phyloP scores from a whole-genome alignment of 1,140 invertebrate species.

The Parapsyche elsis region DNA sequence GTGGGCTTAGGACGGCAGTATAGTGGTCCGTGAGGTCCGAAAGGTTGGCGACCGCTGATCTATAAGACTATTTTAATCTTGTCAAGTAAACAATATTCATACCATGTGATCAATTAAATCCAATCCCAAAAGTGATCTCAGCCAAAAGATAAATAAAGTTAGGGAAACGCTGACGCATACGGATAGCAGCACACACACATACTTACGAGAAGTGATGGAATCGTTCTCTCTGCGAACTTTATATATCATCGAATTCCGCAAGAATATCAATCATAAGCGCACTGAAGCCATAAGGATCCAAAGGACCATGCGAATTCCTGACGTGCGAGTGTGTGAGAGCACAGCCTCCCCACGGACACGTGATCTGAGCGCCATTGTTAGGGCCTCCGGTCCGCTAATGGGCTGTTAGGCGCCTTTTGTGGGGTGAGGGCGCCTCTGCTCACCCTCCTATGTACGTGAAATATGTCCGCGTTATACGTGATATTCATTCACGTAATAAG shows the following conservation, averaged over 20 bases:
- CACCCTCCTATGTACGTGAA: neutral
- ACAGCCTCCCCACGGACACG: slow-evolving; percentile 7
- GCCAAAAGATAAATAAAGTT: too few species aligned
- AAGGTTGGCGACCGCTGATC: too few species aligned
- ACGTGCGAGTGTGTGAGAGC: too few species aligned
- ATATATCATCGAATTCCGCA: neutral
- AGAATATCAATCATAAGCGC: slow-evolving; percentile 12
- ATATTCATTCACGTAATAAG: neutral
- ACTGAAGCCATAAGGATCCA: neutral
- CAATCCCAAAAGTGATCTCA: too few species aligned
- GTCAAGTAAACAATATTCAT: too few species aligned
- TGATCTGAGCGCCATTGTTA: slow-evolving; percentile 48
- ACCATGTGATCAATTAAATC: too few species aligned
- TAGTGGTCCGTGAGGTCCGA: too few species aligned
- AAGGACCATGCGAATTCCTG: neutral
- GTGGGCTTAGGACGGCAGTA: too few species aligned
- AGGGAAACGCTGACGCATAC: too few species aligned
- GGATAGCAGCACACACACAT: too few species aligned
- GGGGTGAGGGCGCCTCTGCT: neutral
- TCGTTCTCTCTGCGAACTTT: neutral
- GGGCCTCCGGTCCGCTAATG: slow-evolving; percentile 45
- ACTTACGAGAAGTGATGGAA: neutral
- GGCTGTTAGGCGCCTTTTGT: slow-evolving; percentile 45
- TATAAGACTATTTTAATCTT: too few species aligned
- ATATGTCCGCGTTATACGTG: slow-evolving; percentile 3